A percentile compares a stretch with the other conserved stretches of the same genome.
These are phyloP conservation scores for Hydrophis major DNA, from an alignment of 2,797 vertebrate genomes.

Conservation along the genomic window DNA sequence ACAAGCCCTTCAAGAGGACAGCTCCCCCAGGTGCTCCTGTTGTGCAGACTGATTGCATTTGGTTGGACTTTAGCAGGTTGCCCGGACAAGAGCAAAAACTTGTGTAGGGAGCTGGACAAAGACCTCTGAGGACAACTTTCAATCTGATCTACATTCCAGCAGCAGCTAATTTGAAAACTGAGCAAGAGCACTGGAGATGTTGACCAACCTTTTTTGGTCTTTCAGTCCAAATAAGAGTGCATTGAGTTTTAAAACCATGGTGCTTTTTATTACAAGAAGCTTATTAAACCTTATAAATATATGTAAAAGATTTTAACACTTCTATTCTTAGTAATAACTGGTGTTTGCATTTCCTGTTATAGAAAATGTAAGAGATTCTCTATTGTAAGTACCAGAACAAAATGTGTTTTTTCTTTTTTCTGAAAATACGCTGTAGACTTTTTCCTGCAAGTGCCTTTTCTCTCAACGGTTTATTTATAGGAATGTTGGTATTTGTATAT, in stretches of 20 bases:
- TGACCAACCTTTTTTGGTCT: conserved; percentile 64
- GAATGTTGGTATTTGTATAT: conserved; percentile 79
- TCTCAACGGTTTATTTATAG: conserved; percentile 82
- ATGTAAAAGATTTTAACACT: conserved; percentile 73
- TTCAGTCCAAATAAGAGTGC: conserved; percentile 59
- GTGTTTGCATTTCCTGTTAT: conserved; percentile 72
- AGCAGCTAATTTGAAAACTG: conserved; percentile 46
- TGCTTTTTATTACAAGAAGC: conserved; percentile 72
- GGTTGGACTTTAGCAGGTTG: conserved; percentile 23
- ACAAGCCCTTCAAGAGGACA: conserved; percentile 31
- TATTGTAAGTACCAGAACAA: conserved; percentile 76
- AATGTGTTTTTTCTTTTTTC: conserved; percentile 60
- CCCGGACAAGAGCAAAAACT: neutral
- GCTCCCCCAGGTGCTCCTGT: conserved; percentile 48
- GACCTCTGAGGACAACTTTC: neutral
- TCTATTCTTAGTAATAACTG: conserved; percentile 69
- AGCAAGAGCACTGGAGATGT: conserved; percentile 57
- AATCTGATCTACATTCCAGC: conserved; percentile 14
- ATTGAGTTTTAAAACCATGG: conserved; percentile 70
- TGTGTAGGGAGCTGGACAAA: neutral
- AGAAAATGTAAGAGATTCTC: conserved; percentile 67
- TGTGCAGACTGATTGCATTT: conserved; percentile 47
- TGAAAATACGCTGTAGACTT: conserved; percentile 79
- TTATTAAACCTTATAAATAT: conserved; percentile 60
- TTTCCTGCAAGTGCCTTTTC: conserved; percentile 83